Evolutionary conservation across 2,888 invertebrate species (phyloP).

Genomic region (Dryadula phaetusa): DNA sequence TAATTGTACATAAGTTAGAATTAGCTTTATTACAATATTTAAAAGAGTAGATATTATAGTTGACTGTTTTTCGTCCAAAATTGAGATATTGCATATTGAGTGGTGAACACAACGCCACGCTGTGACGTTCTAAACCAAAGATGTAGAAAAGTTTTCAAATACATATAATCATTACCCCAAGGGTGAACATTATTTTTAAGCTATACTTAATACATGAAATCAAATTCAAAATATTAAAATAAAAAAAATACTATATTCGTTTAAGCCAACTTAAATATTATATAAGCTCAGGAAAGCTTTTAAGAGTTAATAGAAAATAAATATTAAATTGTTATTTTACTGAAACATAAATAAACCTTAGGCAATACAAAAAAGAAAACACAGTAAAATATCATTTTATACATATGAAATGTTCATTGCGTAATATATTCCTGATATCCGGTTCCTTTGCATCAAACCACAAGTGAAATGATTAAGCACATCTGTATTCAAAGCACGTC

Average conservation of each 20-base stretch:
- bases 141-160: too few relatives aligned
- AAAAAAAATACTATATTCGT: not conserved
- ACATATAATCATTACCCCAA: too few relatives aligned
- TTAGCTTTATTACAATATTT: too few relatives aligned
- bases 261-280: not conserved
- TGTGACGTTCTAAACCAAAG: too few relatives aligned
- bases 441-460: slow-evolving; percentile 3
- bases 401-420: not conserved
- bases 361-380: not conserved
- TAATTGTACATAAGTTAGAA: too few relatives aligned
- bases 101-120: too few relatives aligned
- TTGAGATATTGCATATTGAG: too few relatives aligned
- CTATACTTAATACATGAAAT: too few relatives aligned
- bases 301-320: not conserved
- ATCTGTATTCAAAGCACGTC: slow-evolving; percentile 25
- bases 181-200: too few relatives aligned
- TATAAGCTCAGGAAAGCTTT: not conserved
- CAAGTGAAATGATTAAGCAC: slow-evolving; percentile 25
- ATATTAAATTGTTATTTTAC: not conserved
- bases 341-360: not conserved
- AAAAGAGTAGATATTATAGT: too few relatives aligned
- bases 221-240: too few relatives aligned
- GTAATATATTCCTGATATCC: slow-evolving; percentile 8
- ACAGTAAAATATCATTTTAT: not conserved
- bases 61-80: too few relatives aligned